These are phyloP conservation scores for Chrysaora quinquecirrha DNA, from an alignment of 30 jellyfish, hydroid and myxozoan species.

Conservation along the genomic window DNA sequence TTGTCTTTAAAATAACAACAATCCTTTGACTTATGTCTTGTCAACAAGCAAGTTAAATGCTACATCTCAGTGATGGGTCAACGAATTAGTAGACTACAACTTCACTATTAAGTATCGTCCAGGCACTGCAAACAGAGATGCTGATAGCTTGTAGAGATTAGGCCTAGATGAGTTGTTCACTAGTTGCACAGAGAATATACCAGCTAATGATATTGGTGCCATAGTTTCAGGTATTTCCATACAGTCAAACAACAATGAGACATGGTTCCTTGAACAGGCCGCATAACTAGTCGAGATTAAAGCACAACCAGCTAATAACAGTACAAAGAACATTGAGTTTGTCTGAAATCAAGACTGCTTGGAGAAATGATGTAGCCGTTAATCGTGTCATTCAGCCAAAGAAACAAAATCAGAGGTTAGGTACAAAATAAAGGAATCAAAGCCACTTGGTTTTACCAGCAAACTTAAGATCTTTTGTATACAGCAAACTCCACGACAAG, in stretches of 20 bases:
- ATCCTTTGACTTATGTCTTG: conserved; percentile 41
- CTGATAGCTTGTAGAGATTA: conserved; percentile 60
- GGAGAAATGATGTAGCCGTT: conserved; percentile 13
- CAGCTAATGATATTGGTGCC: conserved; percentile 19
- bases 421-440: conserved; percentile 2
- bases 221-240: conserved; percentile 11
- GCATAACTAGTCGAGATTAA: background rate
- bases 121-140: conserved; percentile 49
- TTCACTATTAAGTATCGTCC: conserved; percentile 59
- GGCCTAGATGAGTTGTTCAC: conserved; percentile 30
- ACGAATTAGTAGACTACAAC: conserved; percentile 52
- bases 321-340: background rate
- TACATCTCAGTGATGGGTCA: conserved; percentile 52
- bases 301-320: background rate
- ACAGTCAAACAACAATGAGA: background rate
- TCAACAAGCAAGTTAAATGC: conserved; percentile 50
- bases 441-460: conserved; percentile 30
- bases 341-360: conserved; percentile 1
- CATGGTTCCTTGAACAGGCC: background rate
- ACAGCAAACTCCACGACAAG: conserved; percentile 38
- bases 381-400: conserved; percentile 7
- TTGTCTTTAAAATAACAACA: no score
- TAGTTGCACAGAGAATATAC: conserved; percentile 22
- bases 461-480: conserved; percentile 9
- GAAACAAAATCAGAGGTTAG: conserved; percentile 6